These are phyloP conservation scores for Enteromius unitaeniatus DNA, from an alignment of 2,797 vertebrate species.

Conservation along the genomic window DNA sequence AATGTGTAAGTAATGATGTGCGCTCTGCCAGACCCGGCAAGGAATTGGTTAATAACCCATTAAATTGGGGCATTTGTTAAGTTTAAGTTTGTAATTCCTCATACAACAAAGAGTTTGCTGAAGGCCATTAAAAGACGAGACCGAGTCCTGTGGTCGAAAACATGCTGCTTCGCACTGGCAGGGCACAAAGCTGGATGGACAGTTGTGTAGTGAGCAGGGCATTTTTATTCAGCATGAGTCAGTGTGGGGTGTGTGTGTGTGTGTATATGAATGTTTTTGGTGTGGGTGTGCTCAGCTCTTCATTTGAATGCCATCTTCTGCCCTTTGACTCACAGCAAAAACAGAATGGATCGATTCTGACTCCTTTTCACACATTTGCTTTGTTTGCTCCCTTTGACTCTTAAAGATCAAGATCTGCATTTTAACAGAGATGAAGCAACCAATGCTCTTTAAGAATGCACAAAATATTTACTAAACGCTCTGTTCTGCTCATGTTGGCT, in stretches of 20 bases:
- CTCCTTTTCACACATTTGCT: constrained; percentile 34
- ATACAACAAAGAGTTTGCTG: constrained; percentile 24
- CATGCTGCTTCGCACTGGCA: constrained; percentile 17
- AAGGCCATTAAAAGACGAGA: constrained; percentile 31
- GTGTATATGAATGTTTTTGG: constrained; percentile 16
- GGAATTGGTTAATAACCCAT: constrained; percentile 47
- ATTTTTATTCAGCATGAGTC: constrained; percentile 37
- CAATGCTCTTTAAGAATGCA: not conserved
- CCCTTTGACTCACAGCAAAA: constrained; percentile 45
- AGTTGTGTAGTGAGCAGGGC: constrained; percentile 6
- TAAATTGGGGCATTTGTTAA: constrained; percentile 47
- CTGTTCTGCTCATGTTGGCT: not conserved
- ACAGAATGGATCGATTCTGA: constrained; percentile 43
- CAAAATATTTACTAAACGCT: not conserved
- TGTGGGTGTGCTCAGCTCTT: constrained; percentile 46
- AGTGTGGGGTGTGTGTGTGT: not conserved
- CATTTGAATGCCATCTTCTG: constrained; percentile 54
- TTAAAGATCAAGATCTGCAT: constrained; percentile 49
- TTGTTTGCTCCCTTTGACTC: constrained; percentile 38
- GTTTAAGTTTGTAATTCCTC: constrained; percentile 2
- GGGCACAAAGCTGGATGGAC: constrained; percentile 34
- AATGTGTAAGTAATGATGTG: constrained; percentile 50
- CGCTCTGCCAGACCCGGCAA: constrained; percentile 18
- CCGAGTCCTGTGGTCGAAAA: not conserved
- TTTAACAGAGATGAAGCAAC: constrained; percentile 41